These are phyloP conservation scores for Phalacrocorax carbo DNA, from an alignment of 2,113 vertebrate genomes.

Conservation along the genomic window DNA sequence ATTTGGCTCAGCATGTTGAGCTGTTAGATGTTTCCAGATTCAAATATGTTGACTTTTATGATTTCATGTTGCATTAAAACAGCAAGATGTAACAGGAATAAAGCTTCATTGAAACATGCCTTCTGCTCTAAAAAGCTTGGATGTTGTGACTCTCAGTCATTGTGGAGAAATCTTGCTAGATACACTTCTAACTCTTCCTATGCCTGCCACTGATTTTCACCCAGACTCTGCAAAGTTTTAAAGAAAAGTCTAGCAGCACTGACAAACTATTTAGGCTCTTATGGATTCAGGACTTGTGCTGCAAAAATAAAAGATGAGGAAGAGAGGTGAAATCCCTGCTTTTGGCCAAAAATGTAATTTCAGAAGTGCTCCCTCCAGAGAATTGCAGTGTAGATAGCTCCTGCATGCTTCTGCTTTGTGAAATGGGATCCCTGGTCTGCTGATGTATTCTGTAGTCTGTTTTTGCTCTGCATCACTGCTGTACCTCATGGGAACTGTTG, in stretches of 20 bases:
- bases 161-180: neutral
- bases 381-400: neutral
- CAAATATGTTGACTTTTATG: neutral
- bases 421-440: neutral
- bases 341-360: neutral
- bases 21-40: neutral
- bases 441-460: neutral
- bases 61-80: neutral
- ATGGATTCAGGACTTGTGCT: neutral
- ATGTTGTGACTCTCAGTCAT: neutral
- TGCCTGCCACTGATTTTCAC: neutral
- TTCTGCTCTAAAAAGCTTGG: neutral
- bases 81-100: neutral
- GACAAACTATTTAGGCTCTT: neutral
- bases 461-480: constrained; percentile 10
- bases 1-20: neutral
- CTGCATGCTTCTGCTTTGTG: neutral
- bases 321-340: neutral
- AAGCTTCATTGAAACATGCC: neutral
- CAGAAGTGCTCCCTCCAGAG: neutral
- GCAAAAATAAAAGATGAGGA: neutral
- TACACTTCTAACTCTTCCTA: neutral
- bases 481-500: neutral
- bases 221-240: neutral
- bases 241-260: neutral